Base-by-base conservation (phyloP, 2,888 invertebrate genomes). In the Morpho achilles region DNA sequence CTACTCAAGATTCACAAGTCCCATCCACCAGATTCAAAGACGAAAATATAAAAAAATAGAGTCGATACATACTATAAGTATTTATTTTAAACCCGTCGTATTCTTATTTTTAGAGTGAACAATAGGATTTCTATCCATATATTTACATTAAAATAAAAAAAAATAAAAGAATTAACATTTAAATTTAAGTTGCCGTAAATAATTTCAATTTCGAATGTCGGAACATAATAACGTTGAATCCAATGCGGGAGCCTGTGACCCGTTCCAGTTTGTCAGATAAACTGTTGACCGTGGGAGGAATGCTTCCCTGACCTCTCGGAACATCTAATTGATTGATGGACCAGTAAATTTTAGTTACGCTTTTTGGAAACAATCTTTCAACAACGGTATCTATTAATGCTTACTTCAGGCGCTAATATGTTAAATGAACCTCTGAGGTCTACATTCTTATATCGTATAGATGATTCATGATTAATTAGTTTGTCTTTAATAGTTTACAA, bases 281-380 rank as follows among this genome's bases (percentile, higher is more conserved):
- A 68, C 61, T 58, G 61, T 53, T 64, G 65, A 61, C 75, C 80
- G 84, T 83, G 81, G 82, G 82, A 80, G 79, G 74, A 77, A 72
- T 70, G 73, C 73, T 76, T 80, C 77, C 79, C 74, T 82, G 82
- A 81, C 80, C 82, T 82, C 80, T 74, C 76, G 70, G 75, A 76
- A 78, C 74, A 72, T 75, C 71, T 82, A 80, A 84, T 80, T 81
- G 75, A 81, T 81, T 80, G 74, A 82, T 80, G 75, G 71, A 71
- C 68, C 71, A 68, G 71, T 65, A 71, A 69, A 72, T 67, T 69
- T 67, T 63, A 62, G 56, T 59, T 59, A 58, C 51, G 62, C 63
- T 59, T 50, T 50, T 49, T 51, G 32, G 40, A 47, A 48, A 59
- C 47, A 41, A 55, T 58, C 49, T 32, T 16, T 16, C 45, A 60